These are phyloP conservation scores for Isoperla grammatica DNA, from an alignment of 2,888 invertebrate genomes.

Conservation along the genomic window DNA sequence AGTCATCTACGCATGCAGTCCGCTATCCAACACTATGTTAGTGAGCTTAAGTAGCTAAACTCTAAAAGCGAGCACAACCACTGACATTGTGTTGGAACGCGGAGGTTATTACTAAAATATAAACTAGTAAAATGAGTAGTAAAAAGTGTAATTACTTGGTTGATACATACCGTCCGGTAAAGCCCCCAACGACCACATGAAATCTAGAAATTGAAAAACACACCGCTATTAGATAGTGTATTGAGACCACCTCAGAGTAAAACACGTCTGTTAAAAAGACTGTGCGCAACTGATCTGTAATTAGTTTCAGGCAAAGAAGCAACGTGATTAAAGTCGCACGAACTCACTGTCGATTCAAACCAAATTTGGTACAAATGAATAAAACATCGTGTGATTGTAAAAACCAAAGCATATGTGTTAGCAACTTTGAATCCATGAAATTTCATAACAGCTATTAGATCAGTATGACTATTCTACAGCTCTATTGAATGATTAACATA, in stretches of 20 bases:
- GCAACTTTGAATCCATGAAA: slow-evolving; percentile 37
- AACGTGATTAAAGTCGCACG: not conserved
- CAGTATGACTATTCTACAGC: slow-evolving; percentile 14
- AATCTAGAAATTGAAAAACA: slow-evolving; percentile 67
- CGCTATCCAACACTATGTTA: no score
- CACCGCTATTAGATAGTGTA: slow-evolving; percentile 19
- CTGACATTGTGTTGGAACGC: no score
- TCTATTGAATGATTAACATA: no score
- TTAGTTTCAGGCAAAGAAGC: no score
- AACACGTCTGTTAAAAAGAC: no score
- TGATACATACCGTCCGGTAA: slow-evolving; percentile 88
- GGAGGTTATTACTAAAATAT: no score
- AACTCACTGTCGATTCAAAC: slow-evolving; percentile 9
- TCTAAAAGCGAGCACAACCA: no score
- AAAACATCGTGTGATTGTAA: not conserved
- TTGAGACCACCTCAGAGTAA: no score
- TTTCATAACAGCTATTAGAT: slow-evolving; percentile 37
- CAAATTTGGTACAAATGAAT: slow-evolving; percentile 17
- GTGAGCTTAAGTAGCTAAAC: no score
- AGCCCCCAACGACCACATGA: slow-evolving; percentile 98
- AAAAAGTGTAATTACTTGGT: slow-evolving; percentile 12
- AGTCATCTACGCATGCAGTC: no score
- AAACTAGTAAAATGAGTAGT: no score
- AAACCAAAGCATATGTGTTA: not conserved
- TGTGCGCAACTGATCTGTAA: no score